phyloP scores from a whole-genome alignment of 1,140 invertebrate species.

The Macrotrachela quadricornifera region DNA sequence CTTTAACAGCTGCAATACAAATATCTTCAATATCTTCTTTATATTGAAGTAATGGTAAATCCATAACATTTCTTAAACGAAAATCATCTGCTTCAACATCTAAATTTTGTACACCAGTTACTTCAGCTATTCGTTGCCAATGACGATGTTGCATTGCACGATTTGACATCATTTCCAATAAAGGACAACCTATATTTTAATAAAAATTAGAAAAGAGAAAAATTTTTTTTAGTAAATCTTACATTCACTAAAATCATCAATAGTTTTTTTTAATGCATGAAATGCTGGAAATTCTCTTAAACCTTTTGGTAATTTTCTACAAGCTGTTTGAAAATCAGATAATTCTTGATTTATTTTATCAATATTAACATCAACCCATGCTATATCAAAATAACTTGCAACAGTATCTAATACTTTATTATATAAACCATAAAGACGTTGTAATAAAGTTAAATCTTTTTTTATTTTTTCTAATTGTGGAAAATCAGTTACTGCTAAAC shows the following conservation, averaged over 20 bases:
- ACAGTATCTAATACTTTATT: slow-evolving; percentile 87
- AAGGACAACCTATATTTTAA: slow-evolving; percentile 52
- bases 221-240: slow-evolving; percentile 38
- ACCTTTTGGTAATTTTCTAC: slow-evolving; percentile 68
- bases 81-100: slow-evolving; percentile 78
- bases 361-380: slow-evolving; percentile 84
- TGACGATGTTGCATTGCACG: slow-evolving; percentile 89
- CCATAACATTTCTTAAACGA: slow-evolving; percentile 75
- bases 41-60: slow-evolving; percentile 69
- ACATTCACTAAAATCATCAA: slow-evolving; percentile 93
- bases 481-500: slow-evolving; percentile 54
- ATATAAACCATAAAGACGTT: slow-evolving; percentile 82
- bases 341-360: slow-evolving; percentile 89
- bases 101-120: slow-evolving; percentile 48
- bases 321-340: slow-evolving; percentile 66
- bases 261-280: slow-evolving; percentile 75
- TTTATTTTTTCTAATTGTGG: slow-evolving; percentile 69
- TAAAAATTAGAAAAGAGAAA: too few relatives aligned
- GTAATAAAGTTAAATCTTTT: slow-evolving; percentile 76
- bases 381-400: slow-evolving; percentile 82
- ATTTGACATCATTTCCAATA: slow-evolving; percentile 84
- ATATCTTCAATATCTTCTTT: slow-evolving; percentile 97
- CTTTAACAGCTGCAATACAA: slow-evolving; percentile 89
- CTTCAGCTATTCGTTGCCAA: slow-evolving; percentile 80
- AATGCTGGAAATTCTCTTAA: slow-evolving; percentile 92